These are phyloP conservation scores for Gallinago paraguaiae DNA, from an alignment of 2,113 vertebrate species.

Conservation along the genomic window DNA sequence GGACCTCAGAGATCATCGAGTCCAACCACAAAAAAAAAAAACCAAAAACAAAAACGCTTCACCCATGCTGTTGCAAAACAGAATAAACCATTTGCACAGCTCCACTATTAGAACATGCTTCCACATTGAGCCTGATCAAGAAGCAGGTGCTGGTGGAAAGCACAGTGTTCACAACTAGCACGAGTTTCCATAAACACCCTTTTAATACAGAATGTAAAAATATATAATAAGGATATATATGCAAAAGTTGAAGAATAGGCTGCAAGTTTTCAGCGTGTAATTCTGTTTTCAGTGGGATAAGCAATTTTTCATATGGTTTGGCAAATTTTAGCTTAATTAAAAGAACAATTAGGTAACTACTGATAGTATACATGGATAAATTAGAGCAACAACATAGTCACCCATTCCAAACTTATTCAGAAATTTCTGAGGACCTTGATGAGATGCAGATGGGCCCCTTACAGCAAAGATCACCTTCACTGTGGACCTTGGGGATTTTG, in stretches of 20 bases:
- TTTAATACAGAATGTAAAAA: constrained; percentile 7
- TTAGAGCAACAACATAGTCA: too few relatives aligned
- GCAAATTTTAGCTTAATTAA: constrained; percentile 42
- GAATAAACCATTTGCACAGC: constrained; percentile 4
- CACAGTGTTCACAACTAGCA: neutral
- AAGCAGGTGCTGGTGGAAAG: neutral
- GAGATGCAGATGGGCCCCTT: too few relatives aligned
- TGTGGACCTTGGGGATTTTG: neutral
- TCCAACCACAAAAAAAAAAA: too few relatives aligned
- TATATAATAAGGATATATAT: constrained; percentile 18
- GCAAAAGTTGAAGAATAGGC: constrained; percentile 10
- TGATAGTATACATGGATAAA: too few relatives aligned
- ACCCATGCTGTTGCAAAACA: neutral
- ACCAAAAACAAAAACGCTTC: too few relatives aligned
- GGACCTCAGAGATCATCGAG: too few relatives aligned
- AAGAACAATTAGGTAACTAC: constrained; percentile 1
- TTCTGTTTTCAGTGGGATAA: neutral
- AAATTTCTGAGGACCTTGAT: too few relatives aligned
- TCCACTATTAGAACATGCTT: neutral
- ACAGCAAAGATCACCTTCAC: too few relatives aligned
- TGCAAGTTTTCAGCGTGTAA: neutral
- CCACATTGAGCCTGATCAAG: neutral
- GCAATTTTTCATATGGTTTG: constrained; percentile 6
- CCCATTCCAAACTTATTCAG: too few relatives aligned
- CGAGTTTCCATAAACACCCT: neutral